phyloP scores from a whole-genome alignment of 2,113 vertebrate genomes.

The Australoheros scitulus region DNA sequence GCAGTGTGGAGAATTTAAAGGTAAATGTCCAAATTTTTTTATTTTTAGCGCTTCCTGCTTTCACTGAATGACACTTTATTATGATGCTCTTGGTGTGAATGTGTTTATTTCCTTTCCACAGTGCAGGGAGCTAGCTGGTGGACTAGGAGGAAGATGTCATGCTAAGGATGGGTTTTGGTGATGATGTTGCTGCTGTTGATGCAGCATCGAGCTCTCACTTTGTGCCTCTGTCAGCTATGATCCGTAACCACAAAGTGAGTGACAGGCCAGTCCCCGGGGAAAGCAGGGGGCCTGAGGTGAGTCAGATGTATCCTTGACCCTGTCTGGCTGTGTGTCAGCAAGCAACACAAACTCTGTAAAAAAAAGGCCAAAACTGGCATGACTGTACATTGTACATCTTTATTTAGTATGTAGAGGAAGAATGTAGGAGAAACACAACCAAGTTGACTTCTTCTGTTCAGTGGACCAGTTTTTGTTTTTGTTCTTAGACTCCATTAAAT shows the following conservation, averaged over 20 bases:
- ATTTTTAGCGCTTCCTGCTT: constrained; percentile 64
- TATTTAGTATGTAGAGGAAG: constrained; percentile 51
- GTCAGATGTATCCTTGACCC: constrained; percentile 78
- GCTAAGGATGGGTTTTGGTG: constrained; percentile 72
- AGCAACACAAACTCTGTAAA: constrained; percentile 63
- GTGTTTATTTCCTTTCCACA: constrained; percentile 42
- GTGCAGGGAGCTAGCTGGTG: constrained; percentile 58
- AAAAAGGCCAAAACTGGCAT: constrained; percentile 43
- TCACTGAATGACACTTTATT: constrained; percentile 65
- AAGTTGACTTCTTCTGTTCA: not conserved
- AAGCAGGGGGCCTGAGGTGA: constrained; percentile 75
- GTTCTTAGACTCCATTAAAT: not conserved
- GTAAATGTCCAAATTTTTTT: constrained; percentile 64
- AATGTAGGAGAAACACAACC: not conserved
- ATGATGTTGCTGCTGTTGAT: constrained; percentile 76
- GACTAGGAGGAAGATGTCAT: constrained; percentile 77
- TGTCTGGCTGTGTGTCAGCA: constrained; percentile 68
- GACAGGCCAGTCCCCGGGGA: constrained; percentile 70
- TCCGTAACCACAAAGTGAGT: constrained; percentile 73
- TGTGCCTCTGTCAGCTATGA: constrained; percentile 77
- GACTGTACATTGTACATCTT: constrained; percentile 66
- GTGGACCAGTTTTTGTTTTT: not conserved
- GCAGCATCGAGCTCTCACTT: constrained; percentile 74
- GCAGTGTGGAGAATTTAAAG: constrained; percentile 52
- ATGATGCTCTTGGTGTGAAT: constrained; percentile 58